Evolutionary conservation across 2,113 vertebrate species (phyloP), one percentile per base, ranked within the genome.

Genomic region (Psettodes erumei): DNA sequence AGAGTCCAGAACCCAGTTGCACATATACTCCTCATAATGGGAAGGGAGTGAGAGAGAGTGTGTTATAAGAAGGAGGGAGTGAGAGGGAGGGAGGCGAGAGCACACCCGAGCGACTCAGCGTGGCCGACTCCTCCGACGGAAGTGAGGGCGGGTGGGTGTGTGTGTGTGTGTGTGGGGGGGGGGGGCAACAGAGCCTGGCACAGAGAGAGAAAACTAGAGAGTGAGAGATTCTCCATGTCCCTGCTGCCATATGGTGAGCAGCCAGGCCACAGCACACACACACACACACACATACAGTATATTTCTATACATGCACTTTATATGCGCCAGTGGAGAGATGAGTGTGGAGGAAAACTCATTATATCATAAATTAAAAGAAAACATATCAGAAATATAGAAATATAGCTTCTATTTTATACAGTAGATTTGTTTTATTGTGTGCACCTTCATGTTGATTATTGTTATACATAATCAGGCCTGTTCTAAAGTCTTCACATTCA

Each of bases 201-300:
- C 68, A 30, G 62, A 71, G 0, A 56, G 68, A 79, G 70, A 63
- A 56, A 81, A 67, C 53, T 19, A 79, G 71, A 77, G 71, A 85
- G 63, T 30, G 68, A 86, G 81, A 88, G 75, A 85, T 71, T 75
- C 79, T 83, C 37, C 56, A 11, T 86, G 88, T 85, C 66, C 69
- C 79, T 60, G 67, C 62, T 75, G 81, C 88, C 90, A 89, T 90
- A 89, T 91, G 91, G 78, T 84, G 80, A 77, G 35, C 83, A 59
- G 82, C 76, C 74, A 78, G 76, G 63, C 73, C 70, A 53, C 76
- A 67, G 48, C 54, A 35, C 60, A 70, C 43, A 38, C 56, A 74
- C 58, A 61, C 38, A 37, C n/a, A n/a, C n/a, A n/a, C n/a, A n/a
- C n/a, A n/a, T n/a, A n/a, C n/a, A n/a, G n/a, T n/a, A n/a, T n/a